A percentile compares a stretch with the other conserved stretches of the same genome.
Conservation (phyloP, 2,888 invertebrate genomes). For the Mythimna lalbum region DNA sequence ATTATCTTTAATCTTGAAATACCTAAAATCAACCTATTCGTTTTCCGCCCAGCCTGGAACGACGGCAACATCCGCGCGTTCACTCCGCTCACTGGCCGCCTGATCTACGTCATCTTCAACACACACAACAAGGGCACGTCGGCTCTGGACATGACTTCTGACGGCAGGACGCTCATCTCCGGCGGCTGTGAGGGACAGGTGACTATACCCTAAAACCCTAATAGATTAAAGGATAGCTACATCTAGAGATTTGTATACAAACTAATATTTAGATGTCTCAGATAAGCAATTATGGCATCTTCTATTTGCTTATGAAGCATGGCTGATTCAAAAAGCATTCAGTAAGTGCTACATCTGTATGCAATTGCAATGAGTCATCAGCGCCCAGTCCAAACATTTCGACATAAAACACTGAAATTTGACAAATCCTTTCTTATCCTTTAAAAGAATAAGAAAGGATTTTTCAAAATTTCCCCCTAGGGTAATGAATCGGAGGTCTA, state of each 20-base stretch:
- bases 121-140: constrained; percentile 98
- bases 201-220: neutral
- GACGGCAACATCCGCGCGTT: constrained; percentile 96
- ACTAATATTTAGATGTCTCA: neutral
- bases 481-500: no score
- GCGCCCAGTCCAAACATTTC: no score
- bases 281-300: no score
- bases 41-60: constrained; percentile 92
- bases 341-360: no score
- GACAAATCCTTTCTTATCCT: no score
- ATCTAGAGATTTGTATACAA: neutral
- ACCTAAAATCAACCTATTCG: neutral
- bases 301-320: no score
- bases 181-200: constrained; percentile 98
- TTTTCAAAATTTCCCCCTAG: no score
- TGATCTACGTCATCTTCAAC: constrained; percentile 95
- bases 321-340: no score
- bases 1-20: no score
- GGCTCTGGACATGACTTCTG: constrained; percentile 94
- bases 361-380: no score
- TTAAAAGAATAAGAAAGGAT: no score
- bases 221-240: neutral
- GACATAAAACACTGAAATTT: no score
- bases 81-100: constrained; percentile 95
- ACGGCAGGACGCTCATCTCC: constrained; percentile 94